These are phyloP conservation scores for Serilophus lunatus DNA, from an alignment of 2,113 vertebrate species.

Conservation along the genomic window DNA sequence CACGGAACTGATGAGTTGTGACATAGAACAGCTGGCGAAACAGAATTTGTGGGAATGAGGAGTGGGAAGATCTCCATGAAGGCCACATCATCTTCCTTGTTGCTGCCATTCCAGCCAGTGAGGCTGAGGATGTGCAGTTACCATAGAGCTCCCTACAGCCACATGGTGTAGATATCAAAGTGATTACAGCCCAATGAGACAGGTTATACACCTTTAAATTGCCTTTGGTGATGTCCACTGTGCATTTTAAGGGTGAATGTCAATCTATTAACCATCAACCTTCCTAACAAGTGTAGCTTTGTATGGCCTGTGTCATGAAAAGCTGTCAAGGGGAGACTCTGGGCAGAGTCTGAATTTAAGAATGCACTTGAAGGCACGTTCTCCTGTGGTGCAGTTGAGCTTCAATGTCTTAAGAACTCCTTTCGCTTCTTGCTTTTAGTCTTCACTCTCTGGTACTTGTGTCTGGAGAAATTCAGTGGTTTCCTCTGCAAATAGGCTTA, in stretches of 20 bases:
- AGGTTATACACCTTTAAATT: background rate
- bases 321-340: background rate
- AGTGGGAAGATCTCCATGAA: background rate
- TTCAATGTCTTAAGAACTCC: background rate
- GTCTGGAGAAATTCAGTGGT: background rate
- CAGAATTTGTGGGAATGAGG: background rate
- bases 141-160: background rate
- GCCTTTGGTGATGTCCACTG: background rate
- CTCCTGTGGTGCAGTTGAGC: background rate
- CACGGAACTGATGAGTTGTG: background rate
- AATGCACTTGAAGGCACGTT: background rate
- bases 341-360: background rate
- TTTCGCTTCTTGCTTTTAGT: background rate
- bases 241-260: background rate
- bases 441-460: background rate
- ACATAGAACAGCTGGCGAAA: background rate
- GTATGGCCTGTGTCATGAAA: background rate
- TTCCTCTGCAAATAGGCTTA: background rate
- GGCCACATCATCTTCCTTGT: fast-evolving
- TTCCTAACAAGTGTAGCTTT: background rate
- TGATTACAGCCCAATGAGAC: background rate
- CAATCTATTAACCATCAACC: background rate
- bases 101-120: background rate
- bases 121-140: background rate
- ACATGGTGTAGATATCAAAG: background rate